Evolutionary conservation across 2,797 vertebrate genomes (phyloP).

Genomic region (Peromyscus eremicus): DNA sequence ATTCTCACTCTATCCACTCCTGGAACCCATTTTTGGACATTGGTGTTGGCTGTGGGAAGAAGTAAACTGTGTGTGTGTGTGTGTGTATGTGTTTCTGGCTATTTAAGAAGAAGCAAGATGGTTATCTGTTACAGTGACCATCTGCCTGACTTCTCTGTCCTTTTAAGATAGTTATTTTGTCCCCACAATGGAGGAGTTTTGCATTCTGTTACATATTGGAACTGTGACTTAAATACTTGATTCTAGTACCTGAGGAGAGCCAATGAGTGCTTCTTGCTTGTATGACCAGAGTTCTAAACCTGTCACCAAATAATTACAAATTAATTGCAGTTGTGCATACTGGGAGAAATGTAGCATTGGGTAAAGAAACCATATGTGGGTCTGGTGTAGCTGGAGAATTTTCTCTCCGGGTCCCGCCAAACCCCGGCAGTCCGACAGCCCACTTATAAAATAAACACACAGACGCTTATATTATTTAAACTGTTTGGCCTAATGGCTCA

Average conservation of each 20-base stretch:
- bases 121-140: neutral
- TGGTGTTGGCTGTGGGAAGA: neutral
- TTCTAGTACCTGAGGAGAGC: neutral
- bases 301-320: neutral
- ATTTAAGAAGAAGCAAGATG: neutral
- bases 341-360: neutral
- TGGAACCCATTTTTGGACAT: neutral
- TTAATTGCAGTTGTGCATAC: conserved; percentile 10
- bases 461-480: too few relatives aligned
- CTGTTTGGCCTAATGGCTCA: too few relatives aligned
- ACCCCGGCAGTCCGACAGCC: too few relatives aligned
- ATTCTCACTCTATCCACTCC: neutral
- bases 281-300: conserved; percentile 1
- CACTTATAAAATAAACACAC: too few relatives aligned
- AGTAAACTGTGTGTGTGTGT: neutral
- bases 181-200: neutral
- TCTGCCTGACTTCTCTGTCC: neutral
- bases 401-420: too few relatives aligned
- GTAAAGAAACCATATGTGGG: neutral
- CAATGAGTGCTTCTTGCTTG: neutral
- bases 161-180: neutral
- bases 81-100: neutral
- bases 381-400: too few relatives aligned
- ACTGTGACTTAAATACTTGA: neutral
- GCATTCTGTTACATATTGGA: neutral